Evolutionary conservation across 2,113 vertebrate genomes (phyloP).

Genomic region (rat (Rattus norvegicus)): GRCr8 NC_086039.1:152362501-152363000

Average conservation of each 20-base stretch:
- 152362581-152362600: conserved; percentile 36
- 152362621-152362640: neutral
- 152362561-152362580: conserved; percentile 43
- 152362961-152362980: neutral
- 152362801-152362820: conserved; percentile 17
- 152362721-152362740: conserved; percentile 10
- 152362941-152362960: neutral
- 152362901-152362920: conserved; percentile 19
- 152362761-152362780: neutral
- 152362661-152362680: conserved; percentile 18
- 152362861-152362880: neutral
- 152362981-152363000: neutral
- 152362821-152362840: neutral
- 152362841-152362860: neutral
- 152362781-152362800: neutral
- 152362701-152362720: neutral
- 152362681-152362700: neutral
- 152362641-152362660: conserved; percentile 1
- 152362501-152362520: conserved; percentile 71
- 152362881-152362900: neutral
- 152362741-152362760: neutral
- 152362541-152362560: conserved; percentile 38
- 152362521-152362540: conserved; percentile 79
- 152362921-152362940: neutral
- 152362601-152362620: neutral